A percentile compares a stretch with the other conserved stretches of the same genome.
These are phyloP conservation scores for Trematomus loennbergii DNA, from an alignment of 2,113 vertebrate genomes.

Conservation along the genomic window DNA sequence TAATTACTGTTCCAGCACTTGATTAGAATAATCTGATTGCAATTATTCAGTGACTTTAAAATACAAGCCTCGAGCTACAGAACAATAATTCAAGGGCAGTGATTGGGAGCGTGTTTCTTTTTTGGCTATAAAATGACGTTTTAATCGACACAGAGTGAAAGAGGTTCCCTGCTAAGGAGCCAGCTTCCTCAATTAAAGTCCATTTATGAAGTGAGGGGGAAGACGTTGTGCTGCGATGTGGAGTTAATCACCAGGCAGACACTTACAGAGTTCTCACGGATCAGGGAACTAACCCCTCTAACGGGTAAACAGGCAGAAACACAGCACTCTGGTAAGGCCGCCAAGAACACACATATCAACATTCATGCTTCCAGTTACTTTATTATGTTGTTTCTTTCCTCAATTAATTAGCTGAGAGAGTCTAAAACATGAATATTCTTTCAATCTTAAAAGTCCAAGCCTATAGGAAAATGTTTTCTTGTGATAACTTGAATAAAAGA, in stretches of 20 bases:
- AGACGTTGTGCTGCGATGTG: conserved; percentile 88
- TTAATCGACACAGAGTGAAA: conserved; percentile 91
- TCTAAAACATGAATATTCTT: conserved; percentile 24
- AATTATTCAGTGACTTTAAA: conserved; percentile 99
- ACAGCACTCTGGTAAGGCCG: conserved; percentile 55
- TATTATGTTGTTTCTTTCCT: conserved; percentile 29
- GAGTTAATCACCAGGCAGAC: conserved; percentile 89
- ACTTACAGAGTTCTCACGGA: conserved; percentile 85
- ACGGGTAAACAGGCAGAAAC: conserved; percentile 80
- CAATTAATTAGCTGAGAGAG: conserved; percentile 43
- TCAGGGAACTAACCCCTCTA: conserved; percentile 83
- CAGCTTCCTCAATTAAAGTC: conserved; percentile 88
- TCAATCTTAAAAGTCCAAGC: conserved; percentile 33
- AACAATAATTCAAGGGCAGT: conserved; percentile 99
- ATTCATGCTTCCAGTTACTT: conserved; percentile 19
- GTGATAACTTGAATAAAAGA: conserved; percentile 30
- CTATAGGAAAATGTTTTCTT: conserved; percentile 25
- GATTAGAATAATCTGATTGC: conserved; percentile 99
- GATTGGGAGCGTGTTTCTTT: conserved; percentile 97
- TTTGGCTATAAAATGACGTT: conserved; percentile 94
- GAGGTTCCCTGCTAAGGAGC: conserved; percentile 82
- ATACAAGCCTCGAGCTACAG: conserved; percentile 98
- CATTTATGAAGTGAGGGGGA: conserved; percentile 90
- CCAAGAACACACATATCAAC: conserved; percentile 28
- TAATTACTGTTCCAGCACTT: conserved; percentile 99